A percentile compares a stretch with the other conserved stretches of the same genome.
phyloP scores from a whole-genome alignment of 2,113 vertebrate species.

The Chitala chitala region DNA sequence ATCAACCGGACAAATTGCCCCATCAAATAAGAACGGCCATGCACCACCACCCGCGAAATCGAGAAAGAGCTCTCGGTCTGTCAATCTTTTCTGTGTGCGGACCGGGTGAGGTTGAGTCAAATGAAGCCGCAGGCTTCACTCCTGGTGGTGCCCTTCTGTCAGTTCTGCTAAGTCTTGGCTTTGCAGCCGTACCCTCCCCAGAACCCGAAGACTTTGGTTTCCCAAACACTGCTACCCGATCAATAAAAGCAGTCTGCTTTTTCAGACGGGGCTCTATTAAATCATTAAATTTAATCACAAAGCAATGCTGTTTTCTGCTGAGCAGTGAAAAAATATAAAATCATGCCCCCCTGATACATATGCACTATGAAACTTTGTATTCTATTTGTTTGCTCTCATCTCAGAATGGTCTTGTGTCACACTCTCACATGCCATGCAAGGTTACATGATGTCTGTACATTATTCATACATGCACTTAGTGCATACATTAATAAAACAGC shows the following conservation, averaged over 20 bases:
- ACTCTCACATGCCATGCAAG: background rate
- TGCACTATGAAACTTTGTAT: too few species aligned
- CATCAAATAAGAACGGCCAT: slow-evolving; percentile 31
- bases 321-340: too few species aligned
- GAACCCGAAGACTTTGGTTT: slow-evolving; percentile 29
- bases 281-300: too few species aligned
- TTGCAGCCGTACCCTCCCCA: slow-evolving; percentile 31
- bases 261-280: too few species aligned
- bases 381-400: too few species aligned
- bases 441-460: background rate
- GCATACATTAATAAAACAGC: too few species aligned
- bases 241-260: too few species aligned
- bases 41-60: slow-evolving; percentile 36
- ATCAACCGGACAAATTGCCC: too few species aligned
- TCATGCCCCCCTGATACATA: too few species aligned
- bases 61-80: slow-evolving; percentile 42
- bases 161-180: slow-evolving; percentile 37
- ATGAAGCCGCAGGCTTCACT: slow-evolving; percentile 41
- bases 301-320: too few species aligned
- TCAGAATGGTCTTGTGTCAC: too few species aligned
- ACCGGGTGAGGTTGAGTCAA: slow-evolving; percentile 32
- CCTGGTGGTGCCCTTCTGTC: slow-evolving; percentile 41
- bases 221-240: slow-evolving; percentile 10
- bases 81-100: slow-evolving; percentile 31
- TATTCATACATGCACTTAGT: background rate